Conservation (phyloP, 2,888 invertebrate species). For the Stomorhina lunata region DNA sequence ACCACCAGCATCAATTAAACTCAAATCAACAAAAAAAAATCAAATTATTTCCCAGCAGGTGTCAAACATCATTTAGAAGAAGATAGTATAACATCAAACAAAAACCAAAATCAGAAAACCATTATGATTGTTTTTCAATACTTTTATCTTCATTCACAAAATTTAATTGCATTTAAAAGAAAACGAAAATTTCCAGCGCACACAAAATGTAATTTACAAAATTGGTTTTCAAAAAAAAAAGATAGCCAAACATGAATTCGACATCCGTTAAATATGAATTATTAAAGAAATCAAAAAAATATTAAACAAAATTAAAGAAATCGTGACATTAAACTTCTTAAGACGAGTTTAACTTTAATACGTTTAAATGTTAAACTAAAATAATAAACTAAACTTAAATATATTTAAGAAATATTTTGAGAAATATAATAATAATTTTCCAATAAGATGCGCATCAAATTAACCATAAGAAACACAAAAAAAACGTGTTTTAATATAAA, state of each 20-base stretch:
- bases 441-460: conserved; percentile 58
- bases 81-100: conserved; percentile 9
- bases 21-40: neutral
- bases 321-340: conserved; percentile 59
- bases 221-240: conserved; percentile 18
- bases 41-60: conserved; percentile 48
- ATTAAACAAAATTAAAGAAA: conserved; percentile 50
- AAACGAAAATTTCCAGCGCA: neutral
- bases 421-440: neutral
- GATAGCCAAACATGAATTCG: conserved; percentile 15
- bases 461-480: too few relatives aligned
- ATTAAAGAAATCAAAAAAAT: neutral
- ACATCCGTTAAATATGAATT: conserved; percentile 24
- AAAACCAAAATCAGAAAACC: conserved; percentile 4
- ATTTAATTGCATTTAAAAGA: conserved; percentile 43
- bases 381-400: neutral
- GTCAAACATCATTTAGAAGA: conserved; percentile 27
- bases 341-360: conserved; percentile 49
- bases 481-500: too few relatives aligned
- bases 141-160: neutral
- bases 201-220: conserved; percentile 14
- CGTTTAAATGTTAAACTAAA: too few relatives aligned
- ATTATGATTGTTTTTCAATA: neutral
- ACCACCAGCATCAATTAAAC: neutral
- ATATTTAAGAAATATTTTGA: neutral